A percentile compares a stretch with the other conserved stretches of the same genome.
Conservation (phyloP, 2,113 vertebrate species). For the Pitta sordida region DNA sequence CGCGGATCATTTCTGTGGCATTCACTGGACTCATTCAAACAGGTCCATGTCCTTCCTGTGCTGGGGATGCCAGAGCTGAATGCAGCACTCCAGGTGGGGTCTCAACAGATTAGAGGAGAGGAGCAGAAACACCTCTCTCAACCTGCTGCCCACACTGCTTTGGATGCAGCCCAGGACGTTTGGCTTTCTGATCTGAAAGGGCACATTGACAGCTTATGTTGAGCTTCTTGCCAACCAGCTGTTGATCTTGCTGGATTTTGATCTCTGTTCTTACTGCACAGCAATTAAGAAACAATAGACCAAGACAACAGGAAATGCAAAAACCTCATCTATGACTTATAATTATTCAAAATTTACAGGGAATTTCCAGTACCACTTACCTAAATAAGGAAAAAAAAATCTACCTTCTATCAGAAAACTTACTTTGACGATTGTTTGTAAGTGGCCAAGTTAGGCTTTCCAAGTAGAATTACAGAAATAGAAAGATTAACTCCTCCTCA, state of each 20-base stretch:
- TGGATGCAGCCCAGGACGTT: background rate
- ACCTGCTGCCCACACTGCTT: rapidly evolving
- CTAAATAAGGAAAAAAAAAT: background rate
- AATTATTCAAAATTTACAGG: background rate
- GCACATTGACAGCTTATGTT: background rate
- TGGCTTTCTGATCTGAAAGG: background rate
- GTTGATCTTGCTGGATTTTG: background rate
- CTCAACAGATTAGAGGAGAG: background rate
- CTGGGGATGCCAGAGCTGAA: background rate
- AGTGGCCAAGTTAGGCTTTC: background rate
- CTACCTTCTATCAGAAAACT: background rate
- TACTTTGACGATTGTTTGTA: background rate
- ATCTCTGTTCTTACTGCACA: background rate
- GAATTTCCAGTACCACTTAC: background rate
- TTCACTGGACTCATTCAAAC: rapidly evolving
- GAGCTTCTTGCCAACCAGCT: background rate
- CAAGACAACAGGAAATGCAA: background rate
- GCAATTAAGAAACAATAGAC: background rate
- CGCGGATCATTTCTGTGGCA: background rate
- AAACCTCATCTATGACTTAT: background rate
- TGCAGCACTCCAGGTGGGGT: background rate
- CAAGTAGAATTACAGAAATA: background rate
- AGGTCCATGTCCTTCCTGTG: background rate
- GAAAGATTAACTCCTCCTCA: background rate
- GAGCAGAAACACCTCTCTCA: background rate